Conservation (phyloP, 2,888 invertebrate genomes). For the Thecocarcelia acutangulata region DNA sequence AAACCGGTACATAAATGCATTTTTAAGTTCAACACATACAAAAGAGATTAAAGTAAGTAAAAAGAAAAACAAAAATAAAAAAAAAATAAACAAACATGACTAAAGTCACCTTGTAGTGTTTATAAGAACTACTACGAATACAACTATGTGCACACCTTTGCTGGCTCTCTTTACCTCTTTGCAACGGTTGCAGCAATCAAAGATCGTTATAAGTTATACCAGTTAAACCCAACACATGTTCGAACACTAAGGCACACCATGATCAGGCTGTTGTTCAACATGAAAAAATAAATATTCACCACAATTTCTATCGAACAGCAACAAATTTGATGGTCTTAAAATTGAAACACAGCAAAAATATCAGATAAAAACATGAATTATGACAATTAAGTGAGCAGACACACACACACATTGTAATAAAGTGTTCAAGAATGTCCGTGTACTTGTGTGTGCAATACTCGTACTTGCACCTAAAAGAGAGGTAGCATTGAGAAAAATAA, state of each 20-base stretch:
- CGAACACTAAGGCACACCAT: slow-evolving; percentile 16
- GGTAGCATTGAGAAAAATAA: too few species aligned
- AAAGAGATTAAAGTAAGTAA: neutral
- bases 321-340: slow-evolving; percentile 32
- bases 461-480: neutral
- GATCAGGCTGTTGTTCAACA: neutral
- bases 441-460: neutral
- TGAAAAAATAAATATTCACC: slow-evolving; percentile 25
- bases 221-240: slow-evolving; percentile 21
- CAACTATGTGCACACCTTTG: neutral
- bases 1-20: slow-evolving; percentile 65
- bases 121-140: slow-evolving; percentile 28
- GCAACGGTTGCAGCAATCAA: neutral
- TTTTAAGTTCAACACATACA: slow-evolving; percentile 55
- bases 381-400: slow-evolving; percentile 52
- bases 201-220: slow-evolving; percentile 18
- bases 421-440: too few species aligned
- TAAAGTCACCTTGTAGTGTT: slow-evolving; percentile 61
- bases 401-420: too few species aligned
- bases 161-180: neutral
- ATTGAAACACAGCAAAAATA: slow-evolving; percentile 13
- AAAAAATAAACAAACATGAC: slow-evolving; percentile 36
- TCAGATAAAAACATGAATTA: slow-evolving; percentile 44
- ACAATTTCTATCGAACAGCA: slow-evolving; percentile 21
- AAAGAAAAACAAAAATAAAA: slow-evolving; percentile 23